Evolutionary conservation across 92 coral and sea anemone species (phyloP), one percentile per base, ranked within the genome.

Genomic region (Epizoanthus fatuus): DNA sequence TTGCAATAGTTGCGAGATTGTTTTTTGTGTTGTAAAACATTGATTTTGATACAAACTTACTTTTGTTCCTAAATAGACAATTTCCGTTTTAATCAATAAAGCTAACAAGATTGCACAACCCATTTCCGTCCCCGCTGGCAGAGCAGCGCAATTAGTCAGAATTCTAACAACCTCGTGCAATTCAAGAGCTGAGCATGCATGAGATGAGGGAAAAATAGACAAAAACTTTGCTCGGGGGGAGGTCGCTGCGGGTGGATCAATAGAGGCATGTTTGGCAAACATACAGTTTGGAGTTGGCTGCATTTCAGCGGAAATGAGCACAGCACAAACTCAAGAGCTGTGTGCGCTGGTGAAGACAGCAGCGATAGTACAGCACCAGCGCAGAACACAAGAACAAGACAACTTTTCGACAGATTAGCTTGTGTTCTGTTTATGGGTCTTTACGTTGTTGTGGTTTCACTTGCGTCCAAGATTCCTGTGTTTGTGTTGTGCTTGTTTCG

Each of bases 31-130:
- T 20, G 15, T 69, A 44, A 69, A 42, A 40, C 74, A 42, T 40
- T n/a, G 25, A 69, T 69, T 68, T 68, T 4, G 6, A 44, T 4
- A 44, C n/a, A 15, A 66, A 66, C 0, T 67, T 38, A 14, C 38
- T 67, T 69, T 70, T 45, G 56, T 45, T 42, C 17, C 22, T 49
- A 49, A 42, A 17, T n/a, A 17, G 53, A n/a, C 56, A 70, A 70
- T 19, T 70, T 47, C 57, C 35, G 57, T 42, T 66, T 22, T 70
- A 70, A 70, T 70, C 56, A 7, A 12, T 37, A 70, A 70, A 42
- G 40, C 75, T 44, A 45, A 45, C 75, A 44, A 15, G 14, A 38
- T 5, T 17, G 75, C 20, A 16, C 56, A 70, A 17, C 37, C 57
- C 40, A 62, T 7, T 63, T 38, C 40, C 15, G 15, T 13, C 22